Base-by-base conservation (phyloP, 2,888 invertebrate species). In the Copidosoma aretas region DNA sequence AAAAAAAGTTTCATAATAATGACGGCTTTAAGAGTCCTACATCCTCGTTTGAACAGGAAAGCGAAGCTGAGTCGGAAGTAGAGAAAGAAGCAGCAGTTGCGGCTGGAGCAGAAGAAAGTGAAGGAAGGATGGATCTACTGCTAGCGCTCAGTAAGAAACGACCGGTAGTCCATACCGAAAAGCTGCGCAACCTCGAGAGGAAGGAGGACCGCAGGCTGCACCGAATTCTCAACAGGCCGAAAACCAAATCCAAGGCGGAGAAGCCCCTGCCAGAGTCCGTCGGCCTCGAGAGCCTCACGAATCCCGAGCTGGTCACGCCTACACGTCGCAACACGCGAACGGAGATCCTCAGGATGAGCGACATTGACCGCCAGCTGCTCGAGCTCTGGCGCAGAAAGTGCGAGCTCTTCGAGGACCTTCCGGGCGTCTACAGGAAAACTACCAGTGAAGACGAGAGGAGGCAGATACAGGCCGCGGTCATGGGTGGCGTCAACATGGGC, bases 141-240 rank as follows among this genome's bases (percentile, higher is more conserved):
- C 43, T 46, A 14, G 17, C 43, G 15, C 1, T 14, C 8, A 14
- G 12, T 12, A 17, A 46, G 12, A 73, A 73, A 49, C 73, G 72
- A 21, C 76, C 75, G 0, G 65, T 71, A 39, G 76, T 75, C 32
- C 12, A 74, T 0, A 15, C 75, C 2, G 73, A 76, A 56, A 76
- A 75, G 21, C 70, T 72, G 0, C 64, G 71, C 10, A 70, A 72
- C 12, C 66, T 73, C 3, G 41, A 57, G 8, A 67, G 51, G n/a
- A 39, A 53, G 1, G 49, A 63, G n/a, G 12, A 46, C 1, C 43
- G 8, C 12, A 2, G 8, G 12, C 4, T 80, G 10, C 78, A 76
- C 14, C 78, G 73, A 56, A 57, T 78, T 5, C 75, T 71, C 10
- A 73, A 69, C n/a, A 78, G 74, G 51, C 72, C 67, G 0, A 76